Percentiles rank a stretch among this genome's conserved stretches.
These are phyloP conservation scores for Puffinus mauretanicus DNA, from an alignment of 2,113 vertebrate species.

Conservation along the genomic window DNA sequence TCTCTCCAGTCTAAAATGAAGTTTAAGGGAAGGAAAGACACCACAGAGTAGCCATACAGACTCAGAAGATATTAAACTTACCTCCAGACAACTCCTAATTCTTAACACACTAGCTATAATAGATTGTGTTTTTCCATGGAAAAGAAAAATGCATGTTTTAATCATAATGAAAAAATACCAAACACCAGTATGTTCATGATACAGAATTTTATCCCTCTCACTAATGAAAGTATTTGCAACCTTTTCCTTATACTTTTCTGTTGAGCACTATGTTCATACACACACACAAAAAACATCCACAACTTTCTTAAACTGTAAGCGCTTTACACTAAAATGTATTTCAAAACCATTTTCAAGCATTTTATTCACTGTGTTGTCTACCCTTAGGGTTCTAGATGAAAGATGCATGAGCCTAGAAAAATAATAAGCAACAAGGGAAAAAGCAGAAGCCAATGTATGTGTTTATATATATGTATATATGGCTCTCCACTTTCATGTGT, in stretches of 20 bases:
- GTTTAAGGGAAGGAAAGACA: background rate
- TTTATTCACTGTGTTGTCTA: background rate
- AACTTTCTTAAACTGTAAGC: background rate
- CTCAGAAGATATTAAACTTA: background rate
- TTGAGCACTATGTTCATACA: background rate
- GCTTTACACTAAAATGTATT: background rate
- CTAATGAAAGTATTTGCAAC: background rate
- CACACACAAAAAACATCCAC: accelerated
- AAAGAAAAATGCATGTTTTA: background rate
- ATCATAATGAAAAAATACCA: background rate
- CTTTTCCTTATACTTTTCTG: background rate
- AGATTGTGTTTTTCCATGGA: background rate
- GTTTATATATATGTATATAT: background rate
- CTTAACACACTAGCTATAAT: background rate
- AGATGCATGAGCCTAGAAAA: background rate
- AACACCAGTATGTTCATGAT: background rate
- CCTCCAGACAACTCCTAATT: background rate
- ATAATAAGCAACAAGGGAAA: background rate
- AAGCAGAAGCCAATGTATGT: background rate
- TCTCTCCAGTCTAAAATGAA: background rate
- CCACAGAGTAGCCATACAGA: background rate
- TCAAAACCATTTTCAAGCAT: background rate
- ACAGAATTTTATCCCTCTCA: background rate
- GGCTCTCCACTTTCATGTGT: background rate
- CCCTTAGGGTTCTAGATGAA: background rate